Evolutionary conservation across 2,113 vertebrate species (phyloP), one percentile per base, ranked within the genome.

Genomic region (Monarcha castaneiventris): DNA sequence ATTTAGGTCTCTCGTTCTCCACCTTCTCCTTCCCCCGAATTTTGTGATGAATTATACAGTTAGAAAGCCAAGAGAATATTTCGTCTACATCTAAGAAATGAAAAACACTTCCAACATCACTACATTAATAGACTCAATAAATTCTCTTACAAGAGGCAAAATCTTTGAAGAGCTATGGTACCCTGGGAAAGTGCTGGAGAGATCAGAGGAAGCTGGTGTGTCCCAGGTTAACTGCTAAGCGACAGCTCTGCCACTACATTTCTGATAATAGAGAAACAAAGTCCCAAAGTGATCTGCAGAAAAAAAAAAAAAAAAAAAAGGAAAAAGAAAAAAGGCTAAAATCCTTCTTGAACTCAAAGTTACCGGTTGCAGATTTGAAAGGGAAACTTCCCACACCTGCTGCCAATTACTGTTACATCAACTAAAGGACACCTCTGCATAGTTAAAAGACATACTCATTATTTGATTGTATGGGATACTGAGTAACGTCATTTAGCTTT

Each of bases 281-380:
- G 19, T 39, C 13, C 8, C 43, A 33, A 35, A 54, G 32, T 17
- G 35, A 52, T 32, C 5, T 56, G 33, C 16, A 17, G 13, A 16
- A 0, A 0, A 4, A 6, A 41, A 21, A 32, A 32, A 30, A 30
- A 6, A 5, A 33, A 17, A 22, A 10, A 52, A 12, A 4, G 9
- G 15, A 11, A 26, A 15, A 39, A 12, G 5, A 37, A 73, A 41
- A 58, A 43, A n/a, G 9, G 26, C 37, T 27, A 8, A 37, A 61
- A 37, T 61, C 8, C 29, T 66, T 39, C 46, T 61, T 66, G 51
- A 80, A 66, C 20, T 68, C n/a, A 35, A 63, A 69, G 25, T 51
- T 66, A 29, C 10, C 0, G 0, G 5, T 13, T 68, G 26, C 16
- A 90, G 39, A 72, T 76, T 62, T 74, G 49, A 90, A 83, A 39